These are phyloP conservation scores for Liposcelis brunnea DNA, from an alignment of 2,888 invertebrate species.

Conservation along the genomic window DNA sequence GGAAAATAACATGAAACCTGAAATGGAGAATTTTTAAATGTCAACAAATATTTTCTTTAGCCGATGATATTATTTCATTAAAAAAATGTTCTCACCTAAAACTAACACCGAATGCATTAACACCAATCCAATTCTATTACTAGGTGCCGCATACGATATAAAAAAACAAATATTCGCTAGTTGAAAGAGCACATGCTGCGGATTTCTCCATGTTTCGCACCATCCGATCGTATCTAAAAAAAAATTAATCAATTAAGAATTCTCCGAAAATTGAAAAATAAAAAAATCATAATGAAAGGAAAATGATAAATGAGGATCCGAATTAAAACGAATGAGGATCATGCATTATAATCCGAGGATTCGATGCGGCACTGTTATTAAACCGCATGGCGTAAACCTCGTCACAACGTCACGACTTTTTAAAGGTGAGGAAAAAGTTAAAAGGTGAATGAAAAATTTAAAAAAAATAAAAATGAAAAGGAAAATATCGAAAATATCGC, in stretches of 20 bases:
- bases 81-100: constrained; percentile 46
- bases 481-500: too few relatives aligned
- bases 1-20: constrained; percentile 62
- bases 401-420: too few relatives aligned
- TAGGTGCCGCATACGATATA: constrained; percentile 62
- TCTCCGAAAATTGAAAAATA: background rate
- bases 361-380: too few relatives aligned
- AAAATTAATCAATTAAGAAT: background rate
- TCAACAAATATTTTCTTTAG: constrained; percentile 8
- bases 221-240: constrained; percentile 23
- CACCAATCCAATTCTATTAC: constrained; percentile 57
- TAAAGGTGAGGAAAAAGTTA: too few relatives aligned
- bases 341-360: background rate
- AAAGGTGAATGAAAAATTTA: too few relatives aligned
- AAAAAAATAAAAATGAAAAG: too few relatives aligned
- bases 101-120: constrained; percentile 69
- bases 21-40: constrained; percentile 16
- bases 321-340: background rate
- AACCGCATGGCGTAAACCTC: too few relatives aligned
- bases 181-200: constrained; percentile 57
- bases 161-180: constrained; percentile 62
- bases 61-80: background rate
- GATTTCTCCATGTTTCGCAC: constrained; percentile 55
- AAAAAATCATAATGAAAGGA: background rate
- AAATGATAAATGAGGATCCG: background rate